Evolutionary conservation across 2,113 vertebrate species (phyloP).

Genomic region (Mionectes macconnelli): DNA sequence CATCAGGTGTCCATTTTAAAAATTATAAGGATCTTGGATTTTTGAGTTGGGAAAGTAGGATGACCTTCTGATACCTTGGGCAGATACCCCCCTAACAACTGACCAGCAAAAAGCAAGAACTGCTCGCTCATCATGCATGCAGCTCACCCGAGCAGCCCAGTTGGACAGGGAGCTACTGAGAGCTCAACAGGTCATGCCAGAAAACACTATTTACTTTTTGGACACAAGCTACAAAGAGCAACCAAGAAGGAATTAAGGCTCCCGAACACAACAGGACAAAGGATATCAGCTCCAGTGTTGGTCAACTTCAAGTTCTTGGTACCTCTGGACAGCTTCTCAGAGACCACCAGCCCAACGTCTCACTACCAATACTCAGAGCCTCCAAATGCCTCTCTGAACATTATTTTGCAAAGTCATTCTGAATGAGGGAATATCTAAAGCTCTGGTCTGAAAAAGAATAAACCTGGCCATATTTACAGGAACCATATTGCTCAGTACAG

Average conservation of each 20-base stretch:
- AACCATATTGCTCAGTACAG: background rate
- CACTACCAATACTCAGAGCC: background rate
- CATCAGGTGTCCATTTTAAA: background rate
- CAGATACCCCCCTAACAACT: constrained; percentile 17
- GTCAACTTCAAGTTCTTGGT: background rate
- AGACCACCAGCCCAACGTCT: background rate
- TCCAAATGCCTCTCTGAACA: background rate
- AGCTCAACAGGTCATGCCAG: constrained; percentile 9
- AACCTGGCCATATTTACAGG: background rate
- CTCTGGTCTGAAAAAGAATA: background rate
- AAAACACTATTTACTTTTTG: constrained; percentile 24
- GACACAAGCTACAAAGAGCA: background rate
- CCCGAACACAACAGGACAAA: background rate
- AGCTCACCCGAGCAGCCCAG: constrained; percentile 15
- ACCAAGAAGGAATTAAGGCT: constrained; percentile 24
- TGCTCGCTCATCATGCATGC: constrained; percentile 42
- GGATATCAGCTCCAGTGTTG: background rate
- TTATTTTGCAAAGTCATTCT: background rate
- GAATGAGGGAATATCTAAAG: background rate
- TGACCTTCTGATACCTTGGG: constrained; percentile 17
- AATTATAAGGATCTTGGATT: background rate
- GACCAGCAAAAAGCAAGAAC: background rate
- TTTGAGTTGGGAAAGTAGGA: constrained; percentile 41
- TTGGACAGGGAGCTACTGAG: constrained; percentile 43
- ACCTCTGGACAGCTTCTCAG: background rate